phyloP scores from a whole-genome alignment of 2,888 invertebrate genomes.

The Conops quadrifasciatus region DNA sequence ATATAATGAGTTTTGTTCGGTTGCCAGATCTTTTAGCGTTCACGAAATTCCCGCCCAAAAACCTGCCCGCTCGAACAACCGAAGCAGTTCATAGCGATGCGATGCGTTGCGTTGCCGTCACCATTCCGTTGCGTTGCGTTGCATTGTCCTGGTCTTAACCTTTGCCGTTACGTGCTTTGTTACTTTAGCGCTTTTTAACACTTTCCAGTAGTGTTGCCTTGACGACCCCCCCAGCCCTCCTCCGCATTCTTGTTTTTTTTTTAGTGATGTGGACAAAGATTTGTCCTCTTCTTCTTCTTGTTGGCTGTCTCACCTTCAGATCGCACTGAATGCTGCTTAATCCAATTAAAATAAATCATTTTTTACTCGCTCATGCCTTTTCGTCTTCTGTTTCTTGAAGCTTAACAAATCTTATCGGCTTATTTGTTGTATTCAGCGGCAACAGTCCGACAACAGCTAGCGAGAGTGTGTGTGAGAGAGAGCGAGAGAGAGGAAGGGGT shows the following conservation, averaged over 20 bases:
- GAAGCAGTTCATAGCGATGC: neutral
- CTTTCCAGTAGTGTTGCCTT: conserved; percentile 21
- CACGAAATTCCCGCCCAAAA: neutral
- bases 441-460: neutral
- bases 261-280: too few relatives aligned
- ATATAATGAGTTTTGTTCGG: conserved; percentile 20
- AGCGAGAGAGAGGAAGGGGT: too few relatives aligned
- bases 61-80: neutral
- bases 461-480: too few relatives aligned
- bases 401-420: conserved; percentile 26
- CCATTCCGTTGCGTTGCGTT: neutral
- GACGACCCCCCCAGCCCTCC: neutral
- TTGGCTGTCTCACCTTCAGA: too few relatives aligned
- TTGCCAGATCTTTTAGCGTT: conserved; percentile 13
- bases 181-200: conserved; percentile 30
- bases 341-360: conserved; percentile 30
- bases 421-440: conserved; percentile 20
- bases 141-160: neutral
- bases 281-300: too few relatives aligned
- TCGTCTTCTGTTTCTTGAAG: neutral
- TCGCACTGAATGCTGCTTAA: conserved; percentile 7
- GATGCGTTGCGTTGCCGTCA: neutral
- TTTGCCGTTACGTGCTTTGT: neutral
- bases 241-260: neutral
- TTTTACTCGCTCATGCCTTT: conserved; percentile 14